Evolutionary conservation across 2,113 vertebrate genomes (phyloP), one percentile per base, ranked within the genome.

Genomic region (Amblyopsis rosae): DNA sequence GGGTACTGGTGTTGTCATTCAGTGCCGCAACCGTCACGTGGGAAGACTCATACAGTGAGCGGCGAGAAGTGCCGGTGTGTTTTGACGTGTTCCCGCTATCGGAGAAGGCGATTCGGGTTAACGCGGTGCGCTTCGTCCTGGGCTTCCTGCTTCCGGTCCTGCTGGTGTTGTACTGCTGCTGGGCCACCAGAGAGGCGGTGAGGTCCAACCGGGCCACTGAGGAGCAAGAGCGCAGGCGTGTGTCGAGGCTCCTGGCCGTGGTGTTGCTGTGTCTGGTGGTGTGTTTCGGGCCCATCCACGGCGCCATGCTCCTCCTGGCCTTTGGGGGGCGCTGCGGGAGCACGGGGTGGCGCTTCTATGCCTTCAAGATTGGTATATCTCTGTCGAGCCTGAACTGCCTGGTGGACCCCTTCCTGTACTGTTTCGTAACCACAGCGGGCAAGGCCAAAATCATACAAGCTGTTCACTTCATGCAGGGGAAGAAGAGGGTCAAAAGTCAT

Each of bases 371-470:
- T 64, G 91, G 92, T 1, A 77, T 90, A 4, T 93, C 93, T 1
- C 68, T 98, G 47, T 87, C 94, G 0, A 93, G 82, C 66, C 73
- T 97, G 54, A 98, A 97, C 77, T 96, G 95, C 70, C 83, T 98
- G 3, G 92, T 90, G 0, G 94, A 98, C 62, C 96, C 96, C 0
- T 71, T 98, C 55, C 90, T 98, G 48, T 98, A 98, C 78, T 96
- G 95, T 74, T 95, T 98, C 72, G 88, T 94, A 26, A 96, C 93
- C 9, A 94, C 91, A 82, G 91, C 84, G 3, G 93, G 94, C 55
- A 89, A 90, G 68, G 83, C 83, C 15, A 94, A 93, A 17, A 75
- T 95, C 57, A 81, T 75, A 77, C 92, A 81, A 63, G 54, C 93
- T n/a, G 26, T 96, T 48, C 85, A 91, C 82, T 87, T 89, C 90